Evolutionary conservation across 2,113 vertebrate genomes (phyloP).

Genomic region (Myodes glareolus): DNA sequence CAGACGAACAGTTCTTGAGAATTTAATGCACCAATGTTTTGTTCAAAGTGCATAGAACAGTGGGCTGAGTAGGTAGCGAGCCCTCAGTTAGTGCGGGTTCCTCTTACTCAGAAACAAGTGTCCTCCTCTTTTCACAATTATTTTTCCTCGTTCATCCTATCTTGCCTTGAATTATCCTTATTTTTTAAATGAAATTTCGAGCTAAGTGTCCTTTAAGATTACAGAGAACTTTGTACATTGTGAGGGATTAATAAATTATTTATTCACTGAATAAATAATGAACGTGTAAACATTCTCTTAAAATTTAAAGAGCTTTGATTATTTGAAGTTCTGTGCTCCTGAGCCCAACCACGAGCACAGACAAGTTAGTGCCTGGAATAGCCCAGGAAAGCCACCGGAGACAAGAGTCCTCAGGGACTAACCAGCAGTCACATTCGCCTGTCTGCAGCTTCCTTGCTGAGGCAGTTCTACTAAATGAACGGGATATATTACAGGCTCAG

Average conservation of each 20-base stretch:
- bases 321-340: conserved; percentile 50
- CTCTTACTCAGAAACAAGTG: conserved; percentile 14
- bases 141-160: neutral
- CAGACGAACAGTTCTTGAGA: neutral
- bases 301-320: conserved; percentile 73
- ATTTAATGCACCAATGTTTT: conserved; percentile 18
- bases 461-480: conserved; percentile 59
- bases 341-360: conserved; percentile 38
- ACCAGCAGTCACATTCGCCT: conserved; percentile 55
- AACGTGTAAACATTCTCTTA: conserved; percentile 66
- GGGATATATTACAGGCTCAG: conserved; percentile 10
- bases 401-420: conserved; percentile 41
- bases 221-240: conserved; percentile 58
- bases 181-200: conserved; percentile 51
- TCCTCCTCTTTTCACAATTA: neutral
- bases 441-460: neutral
- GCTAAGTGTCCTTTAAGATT: conserved; percentile 10
- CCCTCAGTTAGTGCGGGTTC: neutral
- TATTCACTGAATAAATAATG: conserved; percentile 69
- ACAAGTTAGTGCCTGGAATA: conserved; percentile 61
- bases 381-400: conserved; percentile 68
- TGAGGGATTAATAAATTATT: conserved; percentile 63
- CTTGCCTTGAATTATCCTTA: conserved; percentile 34
- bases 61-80: neutral
- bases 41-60: neutral